Conservation (phyloP, 2,797 vertebrate genomes). For the Pantherophis vulpinus region DNA sequence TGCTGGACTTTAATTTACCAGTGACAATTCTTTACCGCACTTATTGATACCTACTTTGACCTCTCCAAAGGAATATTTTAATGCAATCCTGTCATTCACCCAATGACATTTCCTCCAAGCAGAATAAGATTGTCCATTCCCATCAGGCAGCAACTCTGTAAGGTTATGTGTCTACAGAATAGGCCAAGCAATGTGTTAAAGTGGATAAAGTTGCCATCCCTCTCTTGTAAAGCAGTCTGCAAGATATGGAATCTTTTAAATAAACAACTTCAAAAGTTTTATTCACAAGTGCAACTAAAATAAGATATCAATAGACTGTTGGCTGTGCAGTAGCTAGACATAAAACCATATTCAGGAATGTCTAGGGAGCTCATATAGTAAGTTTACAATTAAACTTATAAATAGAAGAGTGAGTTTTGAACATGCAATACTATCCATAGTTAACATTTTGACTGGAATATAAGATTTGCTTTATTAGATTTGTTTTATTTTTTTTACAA, state of each 20-base stretch:
- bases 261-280: slow-evolving; percentile 65
- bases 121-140: neutral
- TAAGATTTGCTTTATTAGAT: neutral
- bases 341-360: neutral
- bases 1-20: neutral
- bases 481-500: neutral
- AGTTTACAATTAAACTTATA: neutral
- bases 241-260: neutral
- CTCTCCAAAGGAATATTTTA: neutral
- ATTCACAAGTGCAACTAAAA: slow-evolving; percentile 58
- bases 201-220: neutral
- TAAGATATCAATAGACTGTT: slow-evolving; percentile 13
- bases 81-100: neutral
- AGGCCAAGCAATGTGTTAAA: neutral
- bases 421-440: neutral
- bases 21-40: neutral
- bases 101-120: neutral
- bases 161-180: neutral
- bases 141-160: neutral
- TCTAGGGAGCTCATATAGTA: neutral
- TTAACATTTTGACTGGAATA: neutral
- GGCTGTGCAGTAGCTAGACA: neutral
- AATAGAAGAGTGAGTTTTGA: neutral
- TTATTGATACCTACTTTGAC: neutral
- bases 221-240: neutral